Base-by-base conservation (phyloP, 1,140 invertebrate genomes). In the Cherax quadricarinatus region DNA sequence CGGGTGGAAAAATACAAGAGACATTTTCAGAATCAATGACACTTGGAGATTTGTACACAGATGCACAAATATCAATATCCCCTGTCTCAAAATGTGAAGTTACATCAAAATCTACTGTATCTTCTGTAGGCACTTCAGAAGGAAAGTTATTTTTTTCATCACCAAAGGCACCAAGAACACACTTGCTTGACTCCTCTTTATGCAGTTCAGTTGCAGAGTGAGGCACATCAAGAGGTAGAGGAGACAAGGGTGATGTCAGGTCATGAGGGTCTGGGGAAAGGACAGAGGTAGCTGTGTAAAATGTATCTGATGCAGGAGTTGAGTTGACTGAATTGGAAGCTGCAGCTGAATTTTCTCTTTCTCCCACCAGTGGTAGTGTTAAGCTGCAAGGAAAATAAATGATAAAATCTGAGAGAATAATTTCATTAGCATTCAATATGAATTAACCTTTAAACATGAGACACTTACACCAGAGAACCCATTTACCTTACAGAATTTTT, bases 201-300 rank as follows among this genome's bases (percentile, higher is more conserved):
- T 86, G 48, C 80, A 21, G 79, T 18, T 49, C 60, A 82, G 73
- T 24, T 89, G 30, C 86, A 81, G 73, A 57, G 86, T 60, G 86
- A 62, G 86, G 24, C 30, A 14, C 81, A 84, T 93, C 92, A 49
- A 88, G 48, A 85, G 92, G 82, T 51, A 89, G 81, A n/a, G 92
- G 92, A 49, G 92, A 93, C 80, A 84, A 30, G 48, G 92, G 92
- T 18, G 92, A 93, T 24, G 84, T 86, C 30, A 93, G 83, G 21
- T 93, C 92, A 85, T 41, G 75, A 30, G 83, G 80, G 49, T 93
- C 92, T n/a, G 92, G 92, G 73, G 92, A 89, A 12, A 93, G 73
- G 18, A 93, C 83, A 78, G 92, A 93, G 16, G 92, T 93, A 86
- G 92, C 92, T 10, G 92, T 93, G 48, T 93, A 93, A 80, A 93